Evolutionary conservation across 2,113 vertebrate species (phyloP).

Genomic region (Urocitellus parryii): DNA sequence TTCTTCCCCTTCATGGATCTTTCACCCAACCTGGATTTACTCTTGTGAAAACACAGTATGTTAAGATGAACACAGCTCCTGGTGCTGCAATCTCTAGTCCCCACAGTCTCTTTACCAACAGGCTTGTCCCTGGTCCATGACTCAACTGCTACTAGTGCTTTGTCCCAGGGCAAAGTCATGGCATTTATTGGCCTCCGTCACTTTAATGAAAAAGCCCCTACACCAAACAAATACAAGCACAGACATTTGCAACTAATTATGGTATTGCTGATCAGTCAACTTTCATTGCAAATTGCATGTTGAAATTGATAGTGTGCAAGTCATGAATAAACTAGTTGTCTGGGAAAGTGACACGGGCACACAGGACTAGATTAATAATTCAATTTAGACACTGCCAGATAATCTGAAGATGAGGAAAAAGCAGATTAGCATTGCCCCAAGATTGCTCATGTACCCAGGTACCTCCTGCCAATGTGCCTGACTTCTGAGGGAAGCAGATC

Average conservation of each 20-base stretch:
- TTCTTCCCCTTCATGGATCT: not conserved
- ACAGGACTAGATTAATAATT: slow-evolving; percentile 82
- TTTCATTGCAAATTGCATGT: slow-evolving; percentile 85
- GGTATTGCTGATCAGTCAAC: slow-evolving; percentile 89
- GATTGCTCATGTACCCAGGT: slow-evolving; percentile 65
- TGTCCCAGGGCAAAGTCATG: slow-evolving; percentile 70
- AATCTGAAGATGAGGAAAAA: slow-evolving; percentile 64
- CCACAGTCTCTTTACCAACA: not conserved
- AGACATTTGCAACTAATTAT: slow-evolving; percentile 90
- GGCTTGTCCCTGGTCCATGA: not conserved
- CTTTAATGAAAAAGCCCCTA: slow-evolving; percentile 87
- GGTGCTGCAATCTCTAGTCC: not conserved
- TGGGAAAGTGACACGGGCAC: slow-evolving; percentile 76
- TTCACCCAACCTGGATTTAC: not conserved
- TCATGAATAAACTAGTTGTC: slow-evolving; percentile 85
- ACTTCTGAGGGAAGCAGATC: slow-evolving; percentile 70
- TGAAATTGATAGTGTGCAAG: slow-evolving; percentile 84
- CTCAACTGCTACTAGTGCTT: not conserved
- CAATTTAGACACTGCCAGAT: slow-evolving; percentile 69
- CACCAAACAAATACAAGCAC: slow-evolving; percentile 84
- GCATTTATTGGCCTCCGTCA: slow-evolving; percentile 81
- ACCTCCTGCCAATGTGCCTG: slow-evolving; percentile 67
- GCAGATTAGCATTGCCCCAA: slow-evolving; percentile 62
- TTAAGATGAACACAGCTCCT: not conserved
- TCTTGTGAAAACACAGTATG: not conserved